These are phyloP conservation scores for Siphamia tubifer DNA, from an alignment of 2,113 vertebrate species.

Conservation along the genomic window DNA sequence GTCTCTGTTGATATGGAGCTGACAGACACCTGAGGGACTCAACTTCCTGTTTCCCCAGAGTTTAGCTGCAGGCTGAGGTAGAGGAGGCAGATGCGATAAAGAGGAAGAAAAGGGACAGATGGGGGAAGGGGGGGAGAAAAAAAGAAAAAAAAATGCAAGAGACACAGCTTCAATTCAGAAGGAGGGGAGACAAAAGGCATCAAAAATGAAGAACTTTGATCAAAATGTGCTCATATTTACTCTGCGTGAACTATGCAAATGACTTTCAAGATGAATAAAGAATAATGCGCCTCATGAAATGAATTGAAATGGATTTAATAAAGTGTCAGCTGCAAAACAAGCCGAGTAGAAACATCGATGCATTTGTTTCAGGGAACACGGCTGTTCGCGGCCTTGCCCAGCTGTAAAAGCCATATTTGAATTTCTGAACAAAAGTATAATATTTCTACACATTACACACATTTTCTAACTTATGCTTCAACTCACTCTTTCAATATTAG, in stretches of 20 bases:
- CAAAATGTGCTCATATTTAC: constrained; percentile 25
- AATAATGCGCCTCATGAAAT: neutral
- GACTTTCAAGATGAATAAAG: constrained; percentile 33
- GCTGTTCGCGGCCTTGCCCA: neutral
- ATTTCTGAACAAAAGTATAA: neutral
- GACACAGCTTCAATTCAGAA: neutral
- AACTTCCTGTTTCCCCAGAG: constrained; percentile 17
- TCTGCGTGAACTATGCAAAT: constrained; percentile 15
- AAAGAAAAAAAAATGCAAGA: constrained; percentile 1
- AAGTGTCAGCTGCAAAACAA: constrained; percentile 34
- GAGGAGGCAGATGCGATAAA: neutral
- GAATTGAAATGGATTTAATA: constrained; percentile 43
- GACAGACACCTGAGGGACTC: constrained; percentile 19
- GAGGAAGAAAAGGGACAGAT: constrained; percentile 1
- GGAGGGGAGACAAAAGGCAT: neutral
- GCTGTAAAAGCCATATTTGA: constrained; percentile 21
- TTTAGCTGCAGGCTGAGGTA: constrained; percentile 27
- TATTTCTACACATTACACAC: constrained; percentile 6
- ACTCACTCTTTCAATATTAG: neutral
- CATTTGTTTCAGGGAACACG: constrained; percentile 16
- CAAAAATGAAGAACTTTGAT: constrained; percentile 14
- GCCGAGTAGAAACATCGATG: constrained; percentile 22
- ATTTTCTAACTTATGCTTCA: constrained; percentile 20
- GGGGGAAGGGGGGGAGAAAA: too few species aligned
- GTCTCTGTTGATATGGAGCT: constrained; percentile 33